phyloP scores from a whole-genome alignment of 2,888 invertebrate species.

The Tanypteryx hageni region DNA sequence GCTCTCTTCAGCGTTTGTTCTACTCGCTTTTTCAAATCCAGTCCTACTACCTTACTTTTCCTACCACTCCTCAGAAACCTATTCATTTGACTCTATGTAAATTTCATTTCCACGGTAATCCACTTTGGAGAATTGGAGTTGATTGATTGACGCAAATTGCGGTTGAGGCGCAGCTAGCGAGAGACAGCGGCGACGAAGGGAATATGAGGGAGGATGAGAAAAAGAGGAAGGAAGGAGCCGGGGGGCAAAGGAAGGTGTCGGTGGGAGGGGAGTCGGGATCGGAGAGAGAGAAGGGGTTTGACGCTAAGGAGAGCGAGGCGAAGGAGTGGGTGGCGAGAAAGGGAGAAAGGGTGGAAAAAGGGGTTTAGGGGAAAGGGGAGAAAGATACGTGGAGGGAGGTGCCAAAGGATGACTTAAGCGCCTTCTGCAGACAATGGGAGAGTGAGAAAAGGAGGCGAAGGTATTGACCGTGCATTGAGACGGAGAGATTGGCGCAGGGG shows the following conservation, averaged over 20 bases:
- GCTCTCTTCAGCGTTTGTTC: not conserved
- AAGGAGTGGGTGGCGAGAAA: not conserved
- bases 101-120: conserved; percentile 47
- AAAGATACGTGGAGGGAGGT: not conserved
- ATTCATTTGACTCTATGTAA: conserved; percentile 37
- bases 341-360: not conserved
- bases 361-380: not conserved
- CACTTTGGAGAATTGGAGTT: conserved; percentile 46
- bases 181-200: not conserved
- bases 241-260: not conserved
- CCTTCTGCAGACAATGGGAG: conserved; percentile 8
- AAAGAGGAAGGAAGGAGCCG: not conserved
- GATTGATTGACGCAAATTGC: conserved; percentile 61
- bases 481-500: not conserved
- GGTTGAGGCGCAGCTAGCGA: conserved; percentile 21
- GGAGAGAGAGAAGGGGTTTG: not conserved
- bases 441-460: not conserved
- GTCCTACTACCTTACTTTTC: not conserved
- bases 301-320: not conserved
- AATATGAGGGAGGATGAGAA: not conserved
- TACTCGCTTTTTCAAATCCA: not conserved
- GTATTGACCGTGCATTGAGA: conserved; percentile 32
- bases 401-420: not conserved
- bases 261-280: no score
- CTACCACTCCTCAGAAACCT: conserved; percentile 15